Conservation (phyloP, 2,113 vertebrate species). For the Hippotragus niger region DNA sequence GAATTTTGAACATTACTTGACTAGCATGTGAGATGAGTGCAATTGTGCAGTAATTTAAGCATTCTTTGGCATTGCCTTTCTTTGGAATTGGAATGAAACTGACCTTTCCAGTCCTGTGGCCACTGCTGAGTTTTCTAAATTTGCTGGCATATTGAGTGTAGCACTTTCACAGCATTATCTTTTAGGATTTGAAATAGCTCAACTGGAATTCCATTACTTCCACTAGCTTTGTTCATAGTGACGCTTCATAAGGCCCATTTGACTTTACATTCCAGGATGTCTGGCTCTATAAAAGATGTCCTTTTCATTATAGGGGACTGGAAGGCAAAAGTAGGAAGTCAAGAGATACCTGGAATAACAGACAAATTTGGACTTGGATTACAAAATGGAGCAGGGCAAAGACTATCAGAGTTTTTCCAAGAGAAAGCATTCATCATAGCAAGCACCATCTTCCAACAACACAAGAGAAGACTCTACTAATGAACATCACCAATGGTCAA, state of each 20-base stretch:
- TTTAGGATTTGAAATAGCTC: background rate
- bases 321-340: background rate
- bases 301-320: background rate
- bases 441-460: background rate
- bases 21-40: fast-evolving
- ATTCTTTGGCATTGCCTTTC: background rate
- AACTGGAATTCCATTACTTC: background rate
- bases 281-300: background rate
- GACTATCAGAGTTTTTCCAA: background rate
- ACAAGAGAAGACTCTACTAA: background rate
- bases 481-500: background rate
- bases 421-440: background rate
- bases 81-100: background rate
- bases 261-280: background rate
- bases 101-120: background rate
- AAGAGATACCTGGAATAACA: background rate
- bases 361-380: background rate
- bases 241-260: background rate
- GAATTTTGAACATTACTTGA: background rate
- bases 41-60: fast-evolving
- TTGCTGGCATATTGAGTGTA: background rate
- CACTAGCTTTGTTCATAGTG: background rate
- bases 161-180: background rate
- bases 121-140: background rate
- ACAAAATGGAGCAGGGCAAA: background rate